Percentiles rank a stretch among this genome's conserved stretches.
Evolutionary conservation across 2,888 invertebrate genomes (phyloP).

Genomic region (Unio delphinus): DNA sequence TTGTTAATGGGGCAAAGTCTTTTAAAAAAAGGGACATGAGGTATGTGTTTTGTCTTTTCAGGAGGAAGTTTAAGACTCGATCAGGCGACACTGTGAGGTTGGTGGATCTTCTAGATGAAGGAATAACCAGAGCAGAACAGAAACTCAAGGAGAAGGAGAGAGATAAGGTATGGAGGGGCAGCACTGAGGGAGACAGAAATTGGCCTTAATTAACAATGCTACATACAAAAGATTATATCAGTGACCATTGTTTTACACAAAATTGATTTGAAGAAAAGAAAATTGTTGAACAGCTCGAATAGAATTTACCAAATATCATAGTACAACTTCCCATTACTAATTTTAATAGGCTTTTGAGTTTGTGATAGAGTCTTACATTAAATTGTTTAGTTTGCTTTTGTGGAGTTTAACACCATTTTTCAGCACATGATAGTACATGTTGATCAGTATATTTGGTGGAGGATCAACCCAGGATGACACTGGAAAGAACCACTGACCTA

Average conservation of each 20-base stretch:
- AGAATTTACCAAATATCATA: too few relatives aligned
- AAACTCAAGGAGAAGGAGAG: conserved; percentile 90
- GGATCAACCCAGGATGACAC: too few relatives aligned
- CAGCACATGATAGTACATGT: too few relatives aligned
- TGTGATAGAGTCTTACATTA: too few relatives aligned
- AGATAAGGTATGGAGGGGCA: conserved; percentile 76
- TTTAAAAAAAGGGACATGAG: too few relatives aligned
- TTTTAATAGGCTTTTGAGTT: too few relatives aligned
- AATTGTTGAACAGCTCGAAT: not conserved
- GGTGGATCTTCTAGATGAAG: conserved; percentile 91
- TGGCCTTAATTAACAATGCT: not conserved
- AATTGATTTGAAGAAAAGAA: not conserved
- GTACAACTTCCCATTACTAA: too few relatives aligned
- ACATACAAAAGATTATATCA: not conserved
- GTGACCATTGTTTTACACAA: not conserved
- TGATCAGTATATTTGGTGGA: too few relatives aligned
- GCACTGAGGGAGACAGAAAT: not conserved
- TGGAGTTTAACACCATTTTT: too few relatives aligned
- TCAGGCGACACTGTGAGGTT: conserved; percentile 96
- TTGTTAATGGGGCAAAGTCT: too few relatives aligned
- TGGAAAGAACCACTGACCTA: too few relatives aligned
- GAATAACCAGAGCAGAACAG: conserved; percentile 82
- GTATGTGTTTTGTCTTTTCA: conserved; percentile 41
- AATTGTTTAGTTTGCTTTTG: too few relatives aligned
- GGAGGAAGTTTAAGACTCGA: conserved; percentile 98